These are phyloP conservation scores for mouse (Mus musculus) DNA, from an alignment of 2,113 vertebrate species.

Conservation along the genomic window DNA sequence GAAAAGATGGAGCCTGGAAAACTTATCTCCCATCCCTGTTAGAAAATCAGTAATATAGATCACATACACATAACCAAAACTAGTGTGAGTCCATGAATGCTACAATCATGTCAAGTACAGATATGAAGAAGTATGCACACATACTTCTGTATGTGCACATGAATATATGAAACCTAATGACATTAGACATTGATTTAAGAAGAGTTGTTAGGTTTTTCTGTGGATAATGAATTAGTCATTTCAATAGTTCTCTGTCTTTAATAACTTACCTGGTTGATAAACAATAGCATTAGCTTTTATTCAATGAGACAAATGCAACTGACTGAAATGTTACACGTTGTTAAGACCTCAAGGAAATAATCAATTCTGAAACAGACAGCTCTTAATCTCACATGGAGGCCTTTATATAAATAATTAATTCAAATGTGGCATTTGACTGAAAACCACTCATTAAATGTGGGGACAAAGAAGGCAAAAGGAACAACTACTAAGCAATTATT, in stretches of 20 bases:
- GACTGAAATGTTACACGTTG: background rate
- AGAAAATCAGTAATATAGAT: too few relatives aligned
- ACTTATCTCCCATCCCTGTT: too few relatives aligned
- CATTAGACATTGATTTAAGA: background rate
- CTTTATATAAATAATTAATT: background rate
- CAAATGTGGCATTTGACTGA: background rate
- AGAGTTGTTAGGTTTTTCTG: background rate
- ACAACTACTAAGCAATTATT: background rate
- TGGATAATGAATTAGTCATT: background rate
- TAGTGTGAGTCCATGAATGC: background rate
- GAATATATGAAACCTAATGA: background rate
- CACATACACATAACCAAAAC: background rate
- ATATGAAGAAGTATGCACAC: background rate
- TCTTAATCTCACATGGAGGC: background rate
- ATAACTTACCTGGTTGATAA: background rate
- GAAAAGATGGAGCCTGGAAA: background rate
- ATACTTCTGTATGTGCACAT: background rate
- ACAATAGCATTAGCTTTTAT: background rate
- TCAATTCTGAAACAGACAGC: background rate
- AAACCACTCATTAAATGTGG: background rate
- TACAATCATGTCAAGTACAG: background rate
- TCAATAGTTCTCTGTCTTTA: background rate
- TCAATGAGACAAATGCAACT: background rate
- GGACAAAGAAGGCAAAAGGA: background rate
- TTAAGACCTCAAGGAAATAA: background rate